Evolutionary conservation across 92 coral and sea anemone genomes (phyloP).

Genomic region (Ricordea florida): DNA sequence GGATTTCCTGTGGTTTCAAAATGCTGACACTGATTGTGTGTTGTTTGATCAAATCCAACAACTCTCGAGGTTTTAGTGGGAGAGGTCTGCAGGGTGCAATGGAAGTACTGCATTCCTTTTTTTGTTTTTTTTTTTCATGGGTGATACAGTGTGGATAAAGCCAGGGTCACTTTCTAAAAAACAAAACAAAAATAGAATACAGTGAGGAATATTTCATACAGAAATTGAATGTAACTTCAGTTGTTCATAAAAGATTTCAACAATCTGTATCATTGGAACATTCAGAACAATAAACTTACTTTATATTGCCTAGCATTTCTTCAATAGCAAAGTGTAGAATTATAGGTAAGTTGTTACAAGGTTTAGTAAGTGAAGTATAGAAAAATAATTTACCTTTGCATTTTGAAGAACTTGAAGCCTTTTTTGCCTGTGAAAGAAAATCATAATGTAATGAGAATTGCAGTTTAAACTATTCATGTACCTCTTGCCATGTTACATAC

Average conservation of each 20-base stretch:
- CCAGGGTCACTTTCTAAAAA: not conserved
- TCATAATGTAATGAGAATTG: not conserved
- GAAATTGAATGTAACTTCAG: too few relatives aligned
- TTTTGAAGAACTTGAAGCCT: too few relatives aligned
- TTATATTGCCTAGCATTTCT: not conserved
- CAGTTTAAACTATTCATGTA: not conserved
- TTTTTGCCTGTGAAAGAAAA: not conserved
- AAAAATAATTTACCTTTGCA: too few relatives aligned
- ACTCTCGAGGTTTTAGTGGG: slow-evolving; percentile 17
- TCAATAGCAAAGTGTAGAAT: not conserved
- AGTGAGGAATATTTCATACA: too few relatives aligned
- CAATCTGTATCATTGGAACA: not conserved
- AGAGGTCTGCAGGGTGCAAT: not conserved
- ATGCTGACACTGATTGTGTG: not conserved
- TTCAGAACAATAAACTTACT: not conserved
- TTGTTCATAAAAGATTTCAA: too few relatives aligned
- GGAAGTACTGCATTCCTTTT: slow-evolving; percentile 15
- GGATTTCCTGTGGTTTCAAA: not conserved
- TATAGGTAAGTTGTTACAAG: not conserved
- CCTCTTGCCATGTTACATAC: too few relatives aligned
- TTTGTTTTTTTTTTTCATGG: slow-evolving; percentile 16
- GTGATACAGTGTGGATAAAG: not conserved
- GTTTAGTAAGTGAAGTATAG: too few relatives aligned
- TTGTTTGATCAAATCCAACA: slow-evolving; percentile 15
- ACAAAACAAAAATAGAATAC: too few relatives aligned